These are phyloP conservation scores for Penaeus vannamei DNA, from an alignment of 1,140 invertebrate genomes.

Conservation along the genomic window DNA sequence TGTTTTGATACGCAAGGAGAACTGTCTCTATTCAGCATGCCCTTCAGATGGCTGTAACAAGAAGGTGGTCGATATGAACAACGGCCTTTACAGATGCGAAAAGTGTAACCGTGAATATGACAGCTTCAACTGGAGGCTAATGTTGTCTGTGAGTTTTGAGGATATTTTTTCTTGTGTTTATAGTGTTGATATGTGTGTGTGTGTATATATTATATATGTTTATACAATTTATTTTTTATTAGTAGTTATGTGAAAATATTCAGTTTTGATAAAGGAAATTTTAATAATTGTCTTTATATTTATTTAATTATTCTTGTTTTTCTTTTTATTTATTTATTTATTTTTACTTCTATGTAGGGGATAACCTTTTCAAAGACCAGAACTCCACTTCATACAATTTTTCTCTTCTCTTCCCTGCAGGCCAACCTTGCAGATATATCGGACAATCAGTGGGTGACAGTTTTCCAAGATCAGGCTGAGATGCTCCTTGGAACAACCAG, in stretches of 20 bases:
- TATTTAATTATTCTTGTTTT: too few species aligned
- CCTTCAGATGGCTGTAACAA: constrained; percentile 91
- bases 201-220: too few species aligned
- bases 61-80: constrained; percentile 90
- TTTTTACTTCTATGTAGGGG: too few species aligned
- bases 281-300: too few species aligned
- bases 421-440: constrained; percentile 82
- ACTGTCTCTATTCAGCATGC: constrained; percentile 91
- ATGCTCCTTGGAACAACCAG: constrained; percentile 83
- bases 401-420: not conserved
- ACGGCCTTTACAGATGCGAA: constrained; percentile 92
- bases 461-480: constrained; percentile 90
- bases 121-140: constrained; percentile 88
- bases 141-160: constrained; percentile 79
- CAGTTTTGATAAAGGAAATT: too few species aligned
- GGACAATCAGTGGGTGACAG: constrained; percentile 87
- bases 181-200: too few species aligned
- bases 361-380: too few species aligned
- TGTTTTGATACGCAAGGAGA: constrained; percentile 82
- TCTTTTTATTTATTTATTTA: too few species aligned
- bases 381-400: too few species aligned
- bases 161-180: not conserved
- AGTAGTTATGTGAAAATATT: too few species aligned
- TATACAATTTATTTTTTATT: too few species aligned
- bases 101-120: constrained; percentile 90